Evolutionary conservation across 1,140 invertebrate species (phyloP).

Genomic region (Streblospio benedicti): DNA sequence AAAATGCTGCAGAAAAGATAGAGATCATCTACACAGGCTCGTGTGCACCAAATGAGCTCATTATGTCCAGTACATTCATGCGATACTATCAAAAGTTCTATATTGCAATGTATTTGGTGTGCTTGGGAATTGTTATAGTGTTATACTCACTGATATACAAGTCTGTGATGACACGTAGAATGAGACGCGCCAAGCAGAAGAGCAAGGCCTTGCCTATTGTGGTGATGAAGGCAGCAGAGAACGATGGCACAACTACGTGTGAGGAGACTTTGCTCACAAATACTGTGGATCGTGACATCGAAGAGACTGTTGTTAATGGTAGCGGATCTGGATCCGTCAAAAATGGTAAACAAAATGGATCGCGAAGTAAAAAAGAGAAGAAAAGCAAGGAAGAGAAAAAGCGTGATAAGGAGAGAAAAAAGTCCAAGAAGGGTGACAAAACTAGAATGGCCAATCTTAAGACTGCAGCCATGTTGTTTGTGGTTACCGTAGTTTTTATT

Average conservation of each 20-base stretch:
- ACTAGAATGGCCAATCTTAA: conserved; percentile 17
- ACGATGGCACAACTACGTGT: background rate
- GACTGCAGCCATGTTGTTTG: conserved; percentile 22
- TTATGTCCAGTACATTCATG: conserved; percentile 8
- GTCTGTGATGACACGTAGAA: conserved; percentile 14
- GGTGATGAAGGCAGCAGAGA: background rate
- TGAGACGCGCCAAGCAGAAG: conserved; percentile 16
- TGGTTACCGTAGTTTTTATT: conserved; percentile 41
- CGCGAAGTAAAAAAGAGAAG: background rate
- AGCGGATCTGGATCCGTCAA: background rate
- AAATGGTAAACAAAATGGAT: background rate
- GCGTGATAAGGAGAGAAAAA: conserved; percentile 2
- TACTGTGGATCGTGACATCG: background rate
- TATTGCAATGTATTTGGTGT: conserved; percentile 13
- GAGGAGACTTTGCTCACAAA: conserved; percentile 6
- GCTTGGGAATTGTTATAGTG: conserved; percentile 16
- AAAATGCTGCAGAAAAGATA: background rate
- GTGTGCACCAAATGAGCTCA: conserved; percentile 4
- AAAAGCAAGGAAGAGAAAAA: background rate
- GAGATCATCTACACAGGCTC: background rate
- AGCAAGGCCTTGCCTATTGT: conserved; percentile 12
- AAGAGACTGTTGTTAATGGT: background rate
- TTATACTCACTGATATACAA: conserved; percentile 19
- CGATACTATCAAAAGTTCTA: conserved; percentile 18
- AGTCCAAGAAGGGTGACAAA: conserved; percentile 6